Conservation (phyloP, 1,140 invertebrate genomes). For the Octopus sinensis region DNA sequence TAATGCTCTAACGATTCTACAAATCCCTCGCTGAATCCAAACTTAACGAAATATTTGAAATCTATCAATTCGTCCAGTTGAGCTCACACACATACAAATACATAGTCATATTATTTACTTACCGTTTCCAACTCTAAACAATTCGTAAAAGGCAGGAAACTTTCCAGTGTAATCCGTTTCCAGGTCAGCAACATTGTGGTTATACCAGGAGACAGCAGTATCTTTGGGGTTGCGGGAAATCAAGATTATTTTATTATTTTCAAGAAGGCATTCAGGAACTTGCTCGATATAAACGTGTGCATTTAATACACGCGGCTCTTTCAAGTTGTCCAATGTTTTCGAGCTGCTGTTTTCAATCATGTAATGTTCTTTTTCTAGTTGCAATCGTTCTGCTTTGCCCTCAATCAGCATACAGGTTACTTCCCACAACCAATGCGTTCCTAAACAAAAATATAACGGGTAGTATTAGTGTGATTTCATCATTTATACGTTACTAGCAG, state of each 20-base stretch:
- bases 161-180: slow-evolving; percentile 1
- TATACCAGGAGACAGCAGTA: slow-evolving; percentile 5
- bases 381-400: slow-evolving; percentile 13
- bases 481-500: not conserved
- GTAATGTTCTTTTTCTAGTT: not conserved
- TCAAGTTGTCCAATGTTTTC: not conserved
- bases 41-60: no score
- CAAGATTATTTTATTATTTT: slow-evolving; percentile 15
- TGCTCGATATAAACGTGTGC: slow-evolving; percentile 8
- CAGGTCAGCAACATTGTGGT: slow-evolving; percentile 9
- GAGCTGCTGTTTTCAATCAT: slow-evolving; percentile 10
- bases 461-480: not conserved
- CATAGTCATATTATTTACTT: not conserved
- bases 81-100: no score
- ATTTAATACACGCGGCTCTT: slow-evolving; percentile 10
- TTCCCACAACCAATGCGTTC: slow-evolving; percentile 22
- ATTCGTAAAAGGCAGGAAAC: slow-evolving; percentile 13
- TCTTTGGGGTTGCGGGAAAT: slow-evolving; percentile 17
- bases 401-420: slow-evolving; percentile 13
- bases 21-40: no score
- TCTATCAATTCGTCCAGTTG: no score
- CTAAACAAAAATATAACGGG: not conserved
- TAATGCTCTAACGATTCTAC: no score
- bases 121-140: slow-evolving; percentile 12
- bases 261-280: not conserved